phyloP scores from a whole-genome alignment of 1,140 invertebrate genomes.

The Euwallacea similis region DNA sequence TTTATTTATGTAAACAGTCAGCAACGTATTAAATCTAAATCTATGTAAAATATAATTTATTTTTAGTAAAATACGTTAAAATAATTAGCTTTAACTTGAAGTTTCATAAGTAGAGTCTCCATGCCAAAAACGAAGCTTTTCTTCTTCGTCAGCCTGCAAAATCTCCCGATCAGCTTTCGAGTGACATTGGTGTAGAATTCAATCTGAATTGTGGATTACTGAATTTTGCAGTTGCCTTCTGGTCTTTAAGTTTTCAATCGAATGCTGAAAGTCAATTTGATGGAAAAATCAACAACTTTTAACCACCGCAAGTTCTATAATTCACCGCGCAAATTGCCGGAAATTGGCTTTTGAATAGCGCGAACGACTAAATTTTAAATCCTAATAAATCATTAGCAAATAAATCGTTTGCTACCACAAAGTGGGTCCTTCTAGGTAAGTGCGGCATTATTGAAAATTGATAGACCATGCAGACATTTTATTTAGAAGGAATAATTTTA shows the following conservation, averaged over 20 bases:
- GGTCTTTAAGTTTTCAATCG: background rate
- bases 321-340: too few species aligned
- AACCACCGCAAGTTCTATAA: background rate
- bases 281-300: background rate
- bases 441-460: background rate
- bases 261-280: background rate
- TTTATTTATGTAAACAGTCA: too few species aligned
- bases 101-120: too few species aligned
- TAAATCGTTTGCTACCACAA: conserved; percentile 1
- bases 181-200: background rate
- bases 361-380: background rate
- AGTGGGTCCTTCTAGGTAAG: background rate
- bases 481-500: too few species aligned
- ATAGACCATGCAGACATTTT: background rate
- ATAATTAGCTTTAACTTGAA: too few species aligned
- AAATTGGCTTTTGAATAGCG: background rate
- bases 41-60: too few species aligned
- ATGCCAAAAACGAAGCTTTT: too few species aligned
- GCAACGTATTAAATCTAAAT: too few species aligned
- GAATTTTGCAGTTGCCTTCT: background rate
- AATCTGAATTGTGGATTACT: background rate
- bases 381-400: background rate
- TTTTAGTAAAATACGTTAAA: too few species aligned
- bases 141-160: too few species aligned
- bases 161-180: too few species aligned